Evolutionary conservation across 2,113 vertebrate species (phyloP).

Genomic region (Oreotrochilus melanogaster): DNA sequence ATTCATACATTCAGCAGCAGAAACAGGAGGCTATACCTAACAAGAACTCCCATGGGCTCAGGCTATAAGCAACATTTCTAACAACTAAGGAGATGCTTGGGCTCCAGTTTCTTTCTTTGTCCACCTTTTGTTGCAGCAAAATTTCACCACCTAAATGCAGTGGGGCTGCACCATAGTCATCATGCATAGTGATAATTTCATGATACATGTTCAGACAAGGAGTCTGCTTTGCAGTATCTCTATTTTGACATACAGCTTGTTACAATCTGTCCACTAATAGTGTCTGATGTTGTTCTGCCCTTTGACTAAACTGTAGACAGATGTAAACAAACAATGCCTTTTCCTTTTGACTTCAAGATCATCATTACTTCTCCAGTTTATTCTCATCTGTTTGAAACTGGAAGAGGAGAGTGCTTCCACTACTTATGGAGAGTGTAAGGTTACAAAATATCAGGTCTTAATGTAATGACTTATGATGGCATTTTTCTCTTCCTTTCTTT

Average conservation of each 20-base stretch:
- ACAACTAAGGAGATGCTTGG: not conserved
- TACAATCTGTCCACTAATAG: not conserved
- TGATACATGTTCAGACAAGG: not conserved
- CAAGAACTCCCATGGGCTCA: not conserved
- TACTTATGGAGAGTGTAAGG: fast-evolving
- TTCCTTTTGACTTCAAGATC: not conserved
- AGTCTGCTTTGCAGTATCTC: not conserved
- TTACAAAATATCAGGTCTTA: not conserved
- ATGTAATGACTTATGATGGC: not conserved
- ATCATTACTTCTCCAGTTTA: not conserved
- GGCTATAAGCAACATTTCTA: not conserved
- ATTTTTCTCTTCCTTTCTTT: not conserved
- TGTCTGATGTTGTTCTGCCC: not conserved
- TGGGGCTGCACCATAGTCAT: fast-evolving
- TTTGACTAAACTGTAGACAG: not conserved
- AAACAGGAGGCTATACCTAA: not conserved
- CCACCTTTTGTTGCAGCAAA: not conserved
- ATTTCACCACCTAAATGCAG: not conserved
- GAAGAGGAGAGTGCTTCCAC: not conserved
- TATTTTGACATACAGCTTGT: not conserved
- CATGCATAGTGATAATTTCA: not conserved
- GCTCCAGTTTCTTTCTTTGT: fast-evolving
- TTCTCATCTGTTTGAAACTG: not conserved
- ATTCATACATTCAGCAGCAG: not conserved
- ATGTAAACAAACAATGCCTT: not conserved